Percentiles rank a stretch among this genome's conserved stretches.
phyloP scores from a whole-genome alignment of 1,140 invertebrate genomes.

The Drosophila kohkoa region DNA sequence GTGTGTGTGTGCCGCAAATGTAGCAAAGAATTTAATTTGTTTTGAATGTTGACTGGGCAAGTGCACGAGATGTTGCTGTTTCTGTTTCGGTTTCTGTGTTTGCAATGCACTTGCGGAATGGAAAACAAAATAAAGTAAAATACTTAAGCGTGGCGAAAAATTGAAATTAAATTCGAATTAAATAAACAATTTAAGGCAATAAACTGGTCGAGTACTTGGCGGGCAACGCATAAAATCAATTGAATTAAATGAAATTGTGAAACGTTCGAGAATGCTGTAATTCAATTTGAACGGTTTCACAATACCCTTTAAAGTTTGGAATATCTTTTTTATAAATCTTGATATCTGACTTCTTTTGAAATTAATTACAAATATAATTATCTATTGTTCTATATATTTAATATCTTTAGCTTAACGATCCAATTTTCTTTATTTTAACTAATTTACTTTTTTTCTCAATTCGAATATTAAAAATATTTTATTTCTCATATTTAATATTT shows the following conservation, averaged over 20 bases:
- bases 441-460: too few relatives aligned
- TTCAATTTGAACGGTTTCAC: neutral
- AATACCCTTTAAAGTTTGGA: neutral
- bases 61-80: constrained; percentile 11
- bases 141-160: constrained; percentile 33
- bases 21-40: constrained; percentile 77
- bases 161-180: constrained; percentile 59
- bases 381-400: too few relatives aligned
- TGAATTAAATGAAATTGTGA: constrained; percentile 35
- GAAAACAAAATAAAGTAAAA: constrained; percentile 33
- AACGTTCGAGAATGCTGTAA: neutral
- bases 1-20: constrained; percentile 54
- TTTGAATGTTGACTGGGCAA: constrained; percentile 68
- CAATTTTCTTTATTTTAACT: too few relatives aligned
- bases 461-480: too few relatives aligned
- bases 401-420: too few relatives aligned
- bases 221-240: constrained; percentile 46
- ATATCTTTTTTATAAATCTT: too few relatives aligned
- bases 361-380: too few relatives aligned
- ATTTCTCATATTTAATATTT: too few relatives aligned
- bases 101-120: constrained; percentile 39
- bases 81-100: constrained; percentile 37
- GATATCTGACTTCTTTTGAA: too few relatives aligned
- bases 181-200: constrained; percentile 58
- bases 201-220: constrained; percentile 19